These are phyloP conservation scores for Pachycephus smyrnensis DNA, from an alignment of 2,888 invertebrate species.

Conservation along the genomic window DNA sequence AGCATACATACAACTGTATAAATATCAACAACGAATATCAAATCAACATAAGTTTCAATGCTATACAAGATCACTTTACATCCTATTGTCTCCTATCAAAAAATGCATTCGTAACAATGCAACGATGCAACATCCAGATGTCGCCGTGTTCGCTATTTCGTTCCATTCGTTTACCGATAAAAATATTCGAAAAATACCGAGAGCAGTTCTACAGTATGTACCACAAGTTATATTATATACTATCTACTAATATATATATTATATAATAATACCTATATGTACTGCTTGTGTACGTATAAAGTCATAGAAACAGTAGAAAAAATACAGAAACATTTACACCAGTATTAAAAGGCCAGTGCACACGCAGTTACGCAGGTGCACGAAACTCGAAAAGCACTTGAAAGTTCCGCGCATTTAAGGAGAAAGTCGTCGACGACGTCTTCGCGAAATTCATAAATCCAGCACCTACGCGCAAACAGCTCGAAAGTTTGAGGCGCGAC, in stretches of 20 bases:
- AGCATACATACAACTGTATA: not conserved
- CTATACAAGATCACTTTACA: not conserved
- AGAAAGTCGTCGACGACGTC: not conserved
- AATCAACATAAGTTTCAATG: not conserved
- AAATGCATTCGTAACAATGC: not conserved
- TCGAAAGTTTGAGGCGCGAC: not conserved
- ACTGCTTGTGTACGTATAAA: not conserved
- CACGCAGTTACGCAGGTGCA: not conserved
- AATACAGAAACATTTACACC: not conserved
- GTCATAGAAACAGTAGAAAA: not conserved
- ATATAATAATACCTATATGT: not conserved
- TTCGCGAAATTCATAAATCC: not conserved
- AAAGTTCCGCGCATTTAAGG: not conserved
- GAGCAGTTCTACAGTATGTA: not conserved
- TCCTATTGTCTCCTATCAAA: not conserved
- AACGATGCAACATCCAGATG: not conserved
- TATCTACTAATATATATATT: not conserved
- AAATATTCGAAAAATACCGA: not conserved
- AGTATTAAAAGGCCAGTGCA: not conserved
- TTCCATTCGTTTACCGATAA: not conserved
- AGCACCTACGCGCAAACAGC: not conserved
- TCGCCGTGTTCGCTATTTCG: no score
- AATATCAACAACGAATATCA: not conserved
- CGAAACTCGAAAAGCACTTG: not conserved
- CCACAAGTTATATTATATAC: not conserved